Base-by-base conservation (phyloP, 2,888 invertebrate species). In the Baronia brevicornis region DNA sequence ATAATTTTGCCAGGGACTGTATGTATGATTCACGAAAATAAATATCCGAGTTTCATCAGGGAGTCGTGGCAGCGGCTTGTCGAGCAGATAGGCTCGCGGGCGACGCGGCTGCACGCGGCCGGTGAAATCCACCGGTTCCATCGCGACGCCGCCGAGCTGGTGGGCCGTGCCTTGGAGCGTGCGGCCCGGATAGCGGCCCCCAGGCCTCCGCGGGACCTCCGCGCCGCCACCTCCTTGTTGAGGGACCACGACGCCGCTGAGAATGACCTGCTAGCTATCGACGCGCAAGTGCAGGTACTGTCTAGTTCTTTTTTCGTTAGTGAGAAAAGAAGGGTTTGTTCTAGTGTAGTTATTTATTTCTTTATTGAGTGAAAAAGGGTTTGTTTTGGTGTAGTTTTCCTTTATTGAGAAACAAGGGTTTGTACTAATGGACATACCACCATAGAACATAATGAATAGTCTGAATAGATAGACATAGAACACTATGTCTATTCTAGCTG, bases 101-200 rank as follows among this genome's bases (percentile, higher is more conserved):
- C 95, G 44, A 90, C 92, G 40, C 91, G 96, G 21, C 84, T 99
- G 19, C 91, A 92, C 60, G 98, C 96, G 0, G 98, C 98, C 1
- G 97, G 95, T 5, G 97, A 98, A 82, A 96, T 98, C 46, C 98
- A 98, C 74, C 89, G 97, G 33, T 98, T 97, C 88, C 98, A 98
- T 78, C 90, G 97, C 31, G 98, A 98, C 73, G 96, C 94, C 1
- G 94, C 93, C 10, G 97, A 98, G 60, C 93, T 96, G 1, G 72
- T 96, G 4, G 91, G 94, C 20, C 87, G 97, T 11, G 96, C 96
- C 20, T 94, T 57, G 0, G 97, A 96, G 65, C 96, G 97, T 61
- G 90, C 93, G 41, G 92, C 93, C 0, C 92, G 91, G 2, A 88
- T 98, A 21, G 93, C 94, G 1, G 91, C 91, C 1, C 93, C 94